Evolutionary conservation across 2,113 vertebrate genomes (phyloP).

Genomic region (Mastomys natalensis): DNA sequence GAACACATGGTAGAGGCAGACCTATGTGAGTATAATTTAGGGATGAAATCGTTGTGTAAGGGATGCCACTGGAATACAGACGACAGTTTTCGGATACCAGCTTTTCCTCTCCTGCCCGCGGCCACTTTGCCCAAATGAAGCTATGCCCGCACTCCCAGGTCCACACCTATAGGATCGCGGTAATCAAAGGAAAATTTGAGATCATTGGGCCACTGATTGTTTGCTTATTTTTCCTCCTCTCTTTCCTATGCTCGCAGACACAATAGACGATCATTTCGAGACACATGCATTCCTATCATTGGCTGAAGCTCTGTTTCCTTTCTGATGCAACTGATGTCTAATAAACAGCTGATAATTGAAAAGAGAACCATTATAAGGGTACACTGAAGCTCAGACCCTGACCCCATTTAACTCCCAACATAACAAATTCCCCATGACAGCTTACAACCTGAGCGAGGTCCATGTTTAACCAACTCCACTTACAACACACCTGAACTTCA

Average conservation of each 20-base stretch:
- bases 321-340: not conserved
- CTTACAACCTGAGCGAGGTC: not conserved
- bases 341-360: not conserved
- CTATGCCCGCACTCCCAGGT: not conserved
- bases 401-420: not conserved
- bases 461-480: not conserved
- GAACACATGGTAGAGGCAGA: not conserved
- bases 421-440: not conserved
- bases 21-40: not conserved
- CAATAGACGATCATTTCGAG: not conserved
- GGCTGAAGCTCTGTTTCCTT: not conserved
- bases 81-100: too few species aligned
- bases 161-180: not conserved
- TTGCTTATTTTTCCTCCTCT: not conserved
- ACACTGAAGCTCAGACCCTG: not conserved
- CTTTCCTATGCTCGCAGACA: not conserved
- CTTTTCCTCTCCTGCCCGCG: not conserved
- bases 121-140: not conserved
- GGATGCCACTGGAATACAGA: not conserved
- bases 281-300: not conserved
- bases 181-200: not conserved
- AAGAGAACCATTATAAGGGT: not conserved
- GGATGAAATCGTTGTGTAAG: not conserved
- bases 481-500: not conserved
- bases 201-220: not conserved